These are phyloP conservation scores for Drosophila suboccidentalis DNA, from an alignment of 2,888 invertebrate species.

Conservation along the genomic window DNA sequence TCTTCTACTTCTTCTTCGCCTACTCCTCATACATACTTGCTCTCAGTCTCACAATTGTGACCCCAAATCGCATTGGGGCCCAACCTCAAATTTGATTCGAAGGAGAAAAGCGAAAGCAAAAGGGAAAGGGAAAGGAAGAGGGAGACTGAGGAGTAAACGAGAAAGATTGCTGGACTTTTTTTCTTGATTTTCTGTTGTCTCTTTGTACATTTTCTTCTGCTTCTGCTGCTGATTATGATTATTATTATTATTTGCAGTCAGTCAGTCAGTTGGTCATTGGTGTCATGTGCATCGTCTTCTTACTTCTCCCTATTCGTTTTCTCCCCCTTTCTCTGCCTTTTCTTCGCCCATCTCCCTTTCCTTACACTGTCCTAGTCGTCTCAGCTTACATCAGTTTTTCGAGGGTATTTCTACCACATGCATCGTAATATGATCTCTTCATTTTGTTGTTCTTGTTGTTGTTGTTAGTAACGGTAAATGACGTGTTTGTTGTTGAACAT, in stretches of 20 bases:
- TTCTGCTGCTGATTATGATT: neutral
- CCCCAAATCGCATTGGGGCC: neutral
- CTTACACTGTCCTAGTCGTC: slow-evolving; percentile 36
- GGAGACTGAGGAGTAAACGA: neutral
- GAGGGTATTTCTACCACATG: slow-evolving; percentile 8
- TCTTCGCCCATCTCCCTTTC: slow-evolving; percentile 6
- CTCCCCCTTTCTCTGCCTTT: slow-evolving; percentile 3
- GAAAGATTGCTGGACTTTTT: slow-evolving; percentile 13
- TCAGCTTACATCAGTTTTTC: slow-evolving; percentile 57
- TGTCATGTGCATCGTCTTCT: slow-evolving; percentile 63
- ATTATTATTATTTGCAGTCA: slow-evolving; percentile 56
- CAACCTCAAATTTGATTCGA: slow-evolving; percentile 2
- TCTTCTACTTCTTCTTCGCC: neutral
- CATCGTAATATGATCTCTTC: slow-evolving; percentile 58
- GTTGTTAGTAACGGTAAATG: slow-evolving; percentile 51
- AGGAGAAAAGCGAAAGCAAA: neutral
- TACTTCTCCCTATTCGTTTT: slow-evolving; percentile 7
- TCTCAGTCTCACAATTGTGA: neutral
- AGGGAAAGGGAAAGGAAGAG: neutral
- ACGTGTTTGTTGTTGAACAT: slow-evolving; percentile 22
- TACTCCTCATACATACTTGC: neutral
- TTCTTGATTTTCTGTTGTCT: slow-evolving; percentile 6
- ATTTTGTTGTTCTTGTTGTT: neutral
- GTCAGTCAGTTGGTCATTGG: slow-evolving; percentile 83
- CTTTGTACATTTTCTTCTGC: neutral